Percentiles rank a stretch among this genome's conserved stretches.
Evolutionary conservation across 2,113 vertebrate genomes (phyloP).

Genomic region (Himantopus leucocephalus): DNA sequence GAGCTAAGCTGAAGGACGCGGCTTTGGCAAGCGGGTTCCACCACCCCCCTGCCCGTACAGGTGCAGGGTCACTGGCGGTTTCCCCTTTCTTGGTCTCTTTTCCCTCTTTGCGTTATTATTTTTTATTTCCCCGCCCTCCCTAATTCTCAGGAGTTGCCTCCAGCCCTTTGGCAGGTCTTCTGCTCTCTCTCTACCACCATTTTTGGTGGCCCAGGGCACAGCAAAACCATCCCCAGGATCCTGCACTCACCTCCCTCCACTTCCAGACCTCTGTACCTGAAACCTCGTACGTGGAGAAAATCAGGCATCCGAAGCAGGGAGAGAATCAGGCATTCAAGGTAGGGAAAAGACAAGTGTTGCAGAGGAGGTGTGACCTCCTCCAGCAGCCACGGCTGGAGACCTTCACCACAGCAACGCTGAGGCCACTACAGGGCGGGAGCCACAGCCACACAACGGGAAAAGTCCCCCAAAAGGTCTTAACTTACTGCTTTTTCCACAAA

Average conservation of each 20-base stretch:
- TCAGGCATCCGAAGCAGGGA: neutral
- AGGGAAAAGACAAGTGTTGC: neutral
- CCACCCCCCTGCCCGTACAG: neutral
- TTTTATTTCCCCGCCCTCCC: neutral
- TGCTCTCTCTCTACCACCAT: neutral
- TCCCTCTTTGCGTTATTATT: neutral
- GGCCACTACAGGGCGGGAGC: neutral
- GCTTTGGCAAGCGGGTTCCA: neutral
- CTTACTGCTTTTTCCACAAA: neutral
- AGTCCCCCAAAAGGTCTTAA: neutral
- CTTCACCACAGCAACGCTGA: neutral
- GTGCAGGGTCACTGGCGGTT: neutral
- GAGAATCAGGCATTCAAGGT: neutral
- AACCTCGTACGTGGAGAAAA: neutral
- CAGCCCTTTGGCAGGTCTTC: neutral
- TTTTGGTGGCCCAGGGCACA: neutral
- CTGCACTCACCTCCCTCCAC: rapidly evolving
- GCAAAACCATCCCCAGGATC: neutral
- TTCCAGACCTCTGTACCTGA: neutral
- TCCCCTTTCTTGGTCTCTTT: neutral
- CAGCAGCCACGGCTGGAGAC: neutral
- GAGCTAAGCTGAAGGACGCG: neutral
- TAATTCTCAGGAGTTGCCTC: neutral
- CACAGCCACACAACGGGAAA: neutral
- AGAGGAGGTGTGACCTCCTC: neutral